Evolutionary conservation across 1,140 invertebrate genomes (phyloP).

Genomic region (Drosophila serrata): DNA sequence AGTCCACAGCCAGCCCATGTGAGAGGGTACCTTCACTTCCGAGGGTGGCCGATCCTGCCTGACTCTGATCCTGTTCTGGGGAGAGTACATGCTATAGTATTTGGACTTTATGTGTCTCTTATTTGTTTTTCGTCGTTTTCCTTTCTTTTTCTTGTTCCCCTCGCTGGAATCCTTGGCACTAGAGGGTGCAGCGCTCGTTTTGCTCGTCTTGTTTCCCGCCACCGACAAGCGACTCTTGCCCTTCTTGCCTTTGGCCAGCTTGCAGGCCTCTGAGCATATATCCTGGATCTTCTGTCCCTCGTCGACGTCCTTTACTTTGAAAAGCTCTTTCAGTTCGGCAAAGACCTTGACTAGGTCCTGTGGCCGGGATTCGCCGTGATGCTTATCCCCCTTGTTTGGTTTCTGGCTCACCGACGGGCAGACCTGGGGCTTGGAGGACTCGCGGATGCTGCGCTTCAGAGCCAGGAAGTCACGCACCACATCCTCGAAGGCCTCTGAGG

Average conservation of each 20-base stretch:
- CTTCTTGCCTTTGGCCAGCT: slow-evolving; percentile 27
- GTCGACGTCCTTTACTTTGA: slow-evolving; percentile 8
- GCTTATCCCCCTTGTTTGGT: neutral
- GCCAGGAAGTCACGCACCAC: slow-evolving; percentile 47
- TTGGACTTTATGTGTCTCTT: slow-evolving; percentile 34
- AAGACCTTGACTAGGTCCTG: slow-evolving; percentile 60
- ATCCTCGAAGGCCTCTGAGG: slow-evolving; percentile 54
- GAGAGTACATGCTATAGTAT: slow-evolving; percentile 35
- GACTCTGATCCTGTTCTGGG: neutral
- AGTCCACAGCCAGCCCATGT: slow-evolving; percentile 85
- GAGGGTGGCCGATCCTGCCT: slow-evolving; percentile 22
- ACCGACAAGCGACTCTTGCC: neutral
- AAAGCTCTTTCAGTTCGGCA: slow-evolving; percentile 61
- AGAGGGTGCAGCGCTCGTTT: no score
- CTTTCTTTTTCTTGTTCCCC: slow-evolving; percentile 19
- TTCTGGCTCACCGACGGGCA: neutral
- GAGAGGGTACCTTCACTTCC: slow-evolving; percentile 56
- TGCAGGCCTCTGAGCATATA: slow-evolving; percentile 59
- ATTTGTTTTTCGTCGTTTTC: neutral
- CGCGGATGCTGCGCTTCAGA: slow-evolving; percentile 44
- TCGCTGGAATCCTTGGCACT: no score
- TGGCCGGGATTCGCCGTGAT: neutral
- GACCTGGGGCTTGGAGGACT: neutral
- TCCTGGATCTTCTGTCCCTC: slow-evolving; percentile 25
- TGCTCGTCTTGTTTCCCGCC: neutral